A percentile compares a stretch with the other conserved stretches of the same genome.
Conservation (phyloP, 2,888 invertebrate genomes). For the Tipula vernalis region DNA sequence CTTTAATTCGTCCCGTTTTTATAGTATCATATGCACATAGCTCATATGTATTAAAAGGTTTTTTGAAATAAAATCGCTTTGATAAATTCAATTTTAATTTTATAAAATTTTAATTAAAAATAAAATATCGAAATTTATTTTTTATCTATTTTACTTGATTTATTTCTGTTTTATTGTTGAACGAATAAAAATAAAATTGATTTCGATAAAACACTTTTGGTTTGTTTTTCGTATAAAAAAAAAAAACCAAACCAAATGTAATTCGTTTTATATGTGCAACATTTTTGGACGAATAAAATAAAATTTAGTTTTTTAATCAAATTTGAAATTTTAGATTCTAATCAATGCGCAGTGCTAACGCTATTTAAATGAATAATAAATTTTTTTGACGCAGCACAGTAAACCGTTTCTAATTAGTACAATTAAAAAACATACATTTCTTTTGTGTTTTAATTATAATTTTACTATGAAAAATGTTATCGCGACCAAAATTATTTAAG, state of each 20-base stretch:
- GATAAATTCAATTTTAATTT: background rate
- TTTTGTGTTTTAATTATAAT: background rate
- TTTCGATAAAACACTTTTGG: background rate
- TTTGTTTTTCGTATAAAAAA: background rate
- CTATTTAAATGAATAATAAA: background rate
- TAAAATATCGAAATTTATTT: background rate
- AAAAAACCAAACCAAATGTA: background rate
- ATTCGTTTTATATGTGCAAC: background rate
- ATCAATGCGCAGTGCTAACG: background rate
- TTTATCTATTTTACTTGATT: background rate
- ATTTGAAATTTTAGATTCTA: background rate
- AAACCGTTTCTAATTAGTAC: background rate
- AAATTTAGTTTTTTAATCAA: background rate
- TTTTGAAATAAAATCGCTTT: background rate
- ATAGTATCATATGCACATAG: no score
- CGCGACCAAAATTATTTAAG: background rate
- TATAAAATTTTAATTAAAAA: background rate
- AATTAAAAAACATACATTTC: background rate
- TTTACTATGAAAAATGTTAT: background rate
- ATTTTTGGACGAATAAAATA: background rate
- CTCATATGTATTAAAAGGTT: no score
- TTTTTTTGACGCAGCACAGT: background rate
- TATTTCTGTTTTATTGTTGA: background rate
- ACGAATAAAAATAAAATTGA: background rate
- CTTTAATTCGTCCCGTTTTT: no score